phyloP scores from a whole-genome alignment of 2,113 vertebrate genomes.

The Fulica atra region DNA sequence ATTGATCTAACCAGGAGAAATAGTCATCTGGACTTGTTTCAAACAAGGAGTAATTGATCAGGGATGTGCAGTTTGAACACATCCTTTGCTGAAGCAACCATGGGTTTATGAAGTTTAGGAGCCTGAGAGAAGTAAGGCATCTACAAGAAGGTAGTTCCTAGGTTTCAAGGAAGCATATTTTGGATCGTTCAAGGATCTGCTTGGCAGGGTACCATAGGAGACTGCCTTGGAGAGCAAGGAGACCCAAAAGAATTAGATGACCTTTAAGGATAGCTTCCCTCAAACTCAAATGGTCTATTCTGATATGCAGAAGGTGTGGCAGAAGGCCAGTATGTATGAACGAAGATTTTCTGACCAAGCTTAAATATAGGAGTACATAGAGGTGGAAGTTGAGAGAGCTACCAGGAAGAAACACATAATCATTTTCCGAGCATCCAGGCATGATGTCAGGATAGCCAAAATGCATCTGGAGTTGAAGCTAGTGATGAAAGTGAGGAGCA shows the following conservation, averaged over 20 bases:
- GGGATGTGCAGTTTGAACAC: not conserved
- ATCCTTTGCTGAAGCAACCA: not conserved
- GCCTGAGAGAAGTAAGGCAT: not conserved
- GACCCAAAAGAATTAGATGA: not conserved
- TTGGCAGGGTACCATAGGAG: not conserved
- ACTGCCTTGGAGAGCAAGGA: not conserved
- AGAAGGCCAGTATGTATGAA: not conserved
- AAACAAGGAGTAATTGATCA: not conserved
- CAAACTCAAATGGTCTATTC: not conserved
- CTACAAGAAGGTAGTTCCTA: not conserved
- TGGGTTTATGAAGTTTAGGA: not conserved
- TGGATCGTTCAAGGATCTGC: not conserved
- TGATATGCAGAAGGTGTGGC: not conserved
- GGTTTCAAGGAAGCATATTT: not conserved
- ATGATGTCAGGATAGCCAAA: not conserved
- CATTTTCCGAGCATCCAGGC: not conserved
- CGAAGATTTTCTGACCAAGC: not conserved
- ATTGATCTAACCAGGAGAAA: not conserved
- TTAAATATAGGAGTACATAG: not conserved
- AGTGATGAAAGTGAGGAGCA: not conserved
- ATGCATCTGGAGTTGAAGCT: not conserved
- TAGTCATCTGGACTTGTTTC: not conserved
- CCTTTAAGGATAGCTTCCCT: not conserved
- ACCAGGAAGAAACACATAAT: not conserved
- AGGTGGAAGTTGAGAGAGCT: not conserved